Percentiles rank a stretch among this genome's conserved stretches.
Evolutionary conservation across 2,797 vertebrate genomes (phyloP).

Genomic region (Poeciliopsis gracilis): DNA sequence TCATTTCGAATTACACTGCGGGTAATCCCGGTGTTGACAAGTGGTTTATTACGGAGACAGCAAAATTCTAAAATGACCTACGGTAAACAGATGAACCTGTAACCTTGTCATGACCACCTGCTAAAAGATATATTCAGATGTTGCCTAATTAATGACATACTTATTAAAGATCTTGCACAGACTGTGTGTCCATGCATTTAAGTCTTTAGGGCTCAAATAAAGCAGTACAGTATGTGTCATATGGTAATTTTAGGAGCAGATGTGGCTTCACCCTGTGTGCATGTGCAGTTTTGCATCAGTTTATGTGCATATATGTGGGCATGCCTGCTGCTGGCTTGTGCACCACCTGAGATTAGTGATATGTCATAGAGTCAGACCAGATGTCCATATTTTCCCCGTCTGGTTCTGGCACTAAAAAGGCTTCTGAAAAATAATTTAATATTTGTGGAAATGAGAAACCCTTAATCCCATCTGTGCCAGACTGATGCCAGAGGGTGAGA

Average conservation of each 20-base stretch:
- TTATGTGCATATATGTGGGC: slow-evolving; percentile 4
- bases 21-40: background rate
- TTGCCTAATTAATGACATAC: background rate
- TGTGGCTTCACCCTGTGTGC: slow-evolving; percentile 15
- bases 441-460: slow-evolving; percentile 65
- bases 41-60: background rate
- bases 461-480: slow-evolving; percentile 57
- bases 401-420: slow-evolving; percentile 52
- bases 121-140: background rate
- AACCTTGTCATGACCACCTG: background rate
- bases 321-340: slow-evolving; percentile 29
- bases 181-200: background rate
- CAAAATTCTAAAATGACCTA: background rate
- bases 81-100: background rate
- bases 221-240: background rate
- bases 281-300: slow-evolving; percentile 3
- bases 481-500: slow-evolving; percentile 1
- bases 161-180: background rate
- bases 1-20: background rate
- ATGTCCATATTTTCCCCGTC: slow-evolving; percentile 63
- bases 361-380: slow-evolving; percentile 65
- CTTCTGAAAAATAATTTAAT: slow-evolving; percentile 54
- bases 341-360: slow-evolving; percentile 61
- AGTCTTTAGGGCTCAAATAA: slow-evolving; percentile 1
- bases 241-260: slow-evolving; percentile 21